phyloP scores from a whole-genome alignment of 2,797 vertebrate genomes.

The Fundulus diaphanus region DNA sequence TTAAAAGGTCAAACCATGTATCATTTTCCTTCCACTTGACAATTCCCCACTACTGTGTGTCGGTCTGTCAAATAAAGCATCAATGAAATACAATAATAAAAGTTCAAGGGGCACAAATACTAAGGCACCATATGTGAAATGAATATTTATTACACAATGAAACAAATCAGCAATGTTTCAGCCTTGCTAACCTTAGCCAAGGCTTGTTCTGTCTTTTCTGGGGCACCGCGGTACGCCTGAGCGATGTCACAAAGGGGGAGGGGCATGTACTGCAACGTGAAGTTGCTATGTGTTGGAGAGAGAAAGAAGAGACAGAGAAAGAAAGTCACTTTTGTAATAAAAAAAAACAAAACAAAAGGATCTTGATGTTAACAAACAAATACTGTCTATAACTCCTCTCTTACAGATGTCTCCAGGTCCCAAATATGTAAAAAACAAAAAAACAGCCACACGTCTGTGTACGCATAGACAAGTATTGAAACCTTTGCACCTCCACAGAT shows the following conservation, averaged over 20 bases:
- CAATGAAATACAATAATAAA: neutral
- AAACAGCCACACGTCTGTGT: constrained; percentile 25
- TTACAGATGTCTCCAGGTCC: constrained; percentile 32
- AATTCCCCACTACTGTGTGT: neutral
- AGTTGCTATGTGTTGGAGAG: constrained; percentile 81
- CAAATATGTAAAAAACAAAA: constrained; percentile 14
- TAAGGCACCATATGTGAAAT: neutral
- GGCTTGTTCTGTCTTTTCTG: constrained; percentile 89
- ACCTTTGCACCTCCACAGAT: constrained; percentile 30
- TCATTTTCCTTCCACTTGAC: neutral
- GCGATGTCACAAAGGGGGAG: constrained; percentile 90
- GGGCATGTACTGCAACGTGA: constrained; percentile 92
- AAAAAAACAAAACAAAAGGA: constrained; percentile 26
- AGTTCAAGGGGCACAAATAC: neutral
- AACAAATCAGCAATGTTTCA: neutral
- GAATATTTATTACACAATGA: neutral
- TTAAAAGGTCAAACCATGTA: neutral
- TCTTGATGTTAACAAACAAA: constrained; percentile 53
- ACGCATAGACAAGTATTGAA: constrained; percentile 13
- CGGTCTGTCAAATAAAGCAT: neutral
- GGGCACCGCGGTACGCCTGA: constrained; percentile 88
- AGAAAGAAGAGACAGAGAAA: neutral
- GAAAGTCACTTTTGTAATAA: constrained; percentile 14
- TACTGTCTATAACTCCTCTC: constrained; percentile 34
- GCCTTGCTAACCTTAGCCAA: constrained; percentile 85